Conservation (phyloP, 64 coral and sea anemone genomes). For the Actinia equina region DNA sequence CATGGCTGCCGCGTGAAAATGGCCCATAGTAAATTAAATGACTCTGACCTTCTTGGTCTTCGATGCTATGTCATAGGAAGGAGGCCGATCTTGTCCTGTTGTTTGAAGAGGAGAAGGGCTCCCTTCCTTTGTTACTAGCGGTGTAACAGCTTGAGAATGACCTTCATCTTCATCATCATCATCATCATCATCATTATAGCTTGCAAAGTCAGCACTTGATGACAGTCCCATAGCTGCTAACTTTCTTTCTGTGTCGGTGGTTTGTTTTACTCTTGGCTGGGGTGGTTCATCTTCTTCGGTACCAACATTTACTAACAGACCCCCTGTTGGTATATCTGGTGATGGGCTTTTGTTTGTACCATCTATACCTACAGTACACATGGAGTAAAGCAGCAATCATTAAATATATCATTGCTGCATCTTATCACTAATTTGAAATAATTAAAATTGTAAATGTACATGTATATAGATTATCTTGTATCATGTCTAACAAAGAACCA, state of each 20-base stretch:
- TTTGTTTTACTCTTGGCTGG: constrained; percentile 71
- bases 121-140: constrained; percentile 47
- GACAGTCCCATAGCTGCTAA: constrained; percentile 97
- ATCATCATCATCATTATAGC: constrained; percentile 59
- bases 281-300: constrained; percentile 64
- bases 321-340: constrained; percentile 67
- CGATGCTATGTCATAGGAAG: constrained; percentile 38
- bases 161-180: constrained; percentile 51
- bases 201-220: constrained; percentile 89
- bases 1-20: no score
- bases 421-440: background rate
- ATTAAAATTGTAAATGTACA: no score
- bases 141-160: constrained; percentile 79
- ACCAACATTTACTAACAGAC: constrained; percentile 78
- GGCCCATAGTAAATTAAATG: no score
- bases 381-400: background rate
- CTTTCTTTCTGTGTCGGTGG: constrained; percentile 90
- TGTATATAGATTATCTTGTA: no score
- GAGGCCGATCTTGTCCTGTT: constrained; percentile 8
- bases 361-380: constrained; percentile 60
- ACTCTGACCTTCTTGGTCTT: constrained; percentile 51
- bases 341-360: constrained; percentile 51
- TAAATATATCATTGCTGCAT: background rate
- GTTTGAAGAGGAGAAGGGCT: constrained; percentile 69
- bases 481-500: no score